A percentile compares a stretch with the other conserved stretches of the same genome.
These are phyloP conservation scores for Meteorus colon DNA, from an alignment of 2,888 invertebrate genomes.

Conservation along the genomic window DNA sequence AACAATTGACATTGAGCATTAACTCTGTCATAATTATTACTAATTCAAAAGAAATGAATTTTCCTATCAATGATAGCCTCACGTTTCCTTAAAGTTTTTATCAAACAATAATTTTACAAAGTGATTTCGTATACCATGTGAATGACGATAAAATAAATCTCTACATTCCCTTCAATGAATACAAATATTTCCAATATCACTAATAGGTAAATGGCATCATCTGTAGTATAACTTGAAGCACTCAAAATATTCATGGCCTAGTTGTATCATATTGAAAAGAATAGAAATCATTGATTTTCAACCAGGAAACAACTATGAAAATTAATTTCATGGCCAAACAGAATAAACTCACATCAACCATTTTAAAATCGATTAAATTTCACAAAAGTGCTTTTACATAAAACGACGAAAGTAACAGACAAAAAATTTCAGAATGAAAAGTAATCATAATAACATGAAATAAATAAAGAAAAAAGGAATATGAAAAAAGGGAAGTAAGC, in stretches of 20 bases:
- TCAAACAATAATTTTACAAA: no score
- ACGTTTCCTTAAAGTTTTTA: no score
- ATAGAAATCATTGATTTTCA: not conserved
- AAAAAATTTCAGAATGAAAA: no score
- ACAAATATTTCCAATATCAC: not conserved
- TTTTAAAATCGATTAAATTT: no score
- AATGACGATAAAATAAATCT: not conserved
- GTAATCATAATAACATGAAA: not conserved
- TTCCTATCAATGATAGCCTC: no score
- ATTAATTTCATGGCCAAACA: no score
- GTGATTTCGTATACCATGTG: no score
- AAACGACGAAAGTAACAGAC: not conserved
- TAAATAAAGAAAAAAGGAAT: not conserved
- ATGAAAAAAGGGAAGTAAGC: slow-evolving; percentile 11
- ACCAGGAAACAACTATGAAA: not conserved
- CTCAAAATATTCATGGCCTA: not conserved
- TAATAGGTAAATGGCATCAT: not conserved
- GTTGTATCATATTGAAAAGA: not conserved
- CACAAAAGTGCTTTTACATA: not conserved
- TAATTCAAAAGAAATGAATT: no score
- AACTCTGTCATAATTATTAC: no score
- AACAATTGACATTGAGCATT: no score
- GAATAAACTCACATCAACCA: no score
- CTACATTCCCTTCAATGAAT: not conserved
- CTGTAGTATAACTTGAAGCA: no score